Evolutionary conservation across 2,797 vertebrate genomes (phyloP).

Genomic region (Capromys pilorides): DNA sequence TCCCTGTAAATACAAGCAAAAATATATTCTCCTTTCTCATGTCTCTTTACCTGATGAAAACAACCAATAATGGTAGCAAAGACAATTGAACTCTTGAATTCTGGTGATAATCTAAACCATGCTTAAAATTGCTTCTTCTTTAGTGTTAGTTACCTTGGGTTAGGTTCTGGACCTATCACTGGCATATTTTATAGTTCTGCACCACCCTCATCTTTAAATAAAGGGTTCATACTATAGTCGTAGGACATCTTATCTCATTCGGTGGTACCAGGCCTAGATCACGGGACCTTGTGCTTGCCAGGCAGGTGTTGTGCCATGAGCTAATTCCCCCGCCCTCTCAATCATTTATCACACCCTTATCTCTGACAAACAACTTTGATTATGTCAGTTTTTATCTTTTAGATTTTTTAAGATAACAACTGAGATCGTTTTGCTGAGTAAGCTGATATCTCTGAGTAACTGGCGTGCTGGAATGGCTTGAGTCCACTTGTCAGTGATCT

Average conservation of each 20-base stretch:
- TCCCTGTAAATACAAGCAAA: background rate
- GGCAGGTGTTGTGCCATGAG: background rate
- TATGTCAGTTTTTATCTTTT: conserved; percentile 53
- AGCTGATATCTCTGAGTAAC: conserved; percentile 65
- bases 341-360: background rate
- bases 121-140: conserved; percentile 12
- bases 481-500: conserved; percentile 79
- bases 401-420: conserved; percentile 29
- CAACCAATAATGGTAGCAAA: background rate
- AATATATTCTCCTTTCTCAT: conserved; percentile 45
- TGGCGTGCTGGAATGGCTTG: conserved; percentile 76
- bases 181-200: conserved; percentile 5
- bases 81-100: conserved; percentile 2
- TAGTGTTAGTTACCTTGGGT: background rate
- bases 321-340: no score
- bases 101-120: background rate
- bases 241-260: background rate
- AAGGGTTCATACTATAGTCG: background rate
- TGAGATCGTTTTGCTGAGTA: conserved; percentile 67
- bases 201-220: background rate
- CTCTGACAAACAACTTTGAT: conserved; percentile 19
- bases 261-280: no score
- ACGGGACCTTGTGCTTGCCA: no score
- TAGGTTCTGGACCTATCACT: background rate
- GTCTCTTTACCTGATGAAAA: conserved; percentile 42